phyloP scores from a whole-genome alignment of 2,888 invertebrate genomes.

The Cosmia trapezina region DNA sequence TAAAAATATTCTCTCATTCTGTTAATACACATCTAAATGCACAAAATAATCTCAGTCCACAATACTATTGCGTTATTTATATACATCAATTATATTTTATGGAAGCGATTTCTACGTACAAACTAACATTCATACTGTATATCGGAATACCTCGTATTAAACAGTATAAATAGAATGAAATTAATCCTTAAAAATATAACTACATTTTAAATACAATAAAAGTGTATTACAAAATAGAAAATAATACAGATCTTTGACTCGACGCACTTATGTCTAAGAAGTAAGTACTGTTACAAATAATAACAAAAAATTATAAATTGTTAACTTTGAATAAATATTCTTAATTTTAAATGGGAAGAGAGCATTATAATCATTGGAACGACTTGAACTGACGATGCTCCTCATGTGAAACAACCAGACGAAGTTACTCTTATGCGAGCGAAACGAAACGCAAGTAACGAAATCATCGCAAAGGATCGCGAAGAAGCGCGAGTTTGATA shows the following conservation, averaged over 20 bases:
- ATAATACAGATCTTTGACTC: slow-evolving; percentile 91
- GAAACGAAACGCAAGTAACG: too few species aligned
- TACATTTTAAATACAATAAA: slow-evolving; percentile 87
- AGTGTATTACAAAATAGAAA: slow-evolving; percentile 89
- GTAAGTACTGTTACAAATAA: slow-evolving; percentile 86
- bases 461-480: too few species aligned
- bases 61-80: slow-evolving; percentile 84
- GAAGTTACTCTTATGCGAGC: too few species aligned
- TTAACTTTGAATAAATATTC: slow-evolving; percentile 89
- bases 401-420: slow-evolving; percentile 54
- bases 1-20: slow-evolving; percentile 71
- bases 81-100: slow-evolving; percentile 79
- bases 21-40: slow-evolving; percentile 81
- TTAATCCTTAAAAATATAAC: slow-evolving; percentile 80
- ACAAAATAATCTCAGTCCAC: slow-evolving; percentile 88
- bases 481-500: too few species aligned
- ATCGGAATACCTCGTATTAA: slow-evolving; percentile 89
- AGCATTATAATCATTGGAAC: slow-evolving; percentile 80
- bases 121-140: slow-evolving; percentile 84
- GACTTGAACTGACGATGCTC: slow-evolving; percentile 57
- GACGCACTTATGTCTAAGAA: slow-evolving; percentile 86
- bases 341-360: slow-evolving; percentile 84
- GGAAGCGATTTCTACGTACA: slow-evolving; percentile 83
- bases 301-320: slow-evolving; percentile 83
- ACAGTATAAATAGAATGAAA: slow-evolving; percentile 84